These are phyloP conservation scores for Tenualosa ilisha DNA, from an alignment of 2,797 vertebrate species.

Conservation along the genomic window DNA sequence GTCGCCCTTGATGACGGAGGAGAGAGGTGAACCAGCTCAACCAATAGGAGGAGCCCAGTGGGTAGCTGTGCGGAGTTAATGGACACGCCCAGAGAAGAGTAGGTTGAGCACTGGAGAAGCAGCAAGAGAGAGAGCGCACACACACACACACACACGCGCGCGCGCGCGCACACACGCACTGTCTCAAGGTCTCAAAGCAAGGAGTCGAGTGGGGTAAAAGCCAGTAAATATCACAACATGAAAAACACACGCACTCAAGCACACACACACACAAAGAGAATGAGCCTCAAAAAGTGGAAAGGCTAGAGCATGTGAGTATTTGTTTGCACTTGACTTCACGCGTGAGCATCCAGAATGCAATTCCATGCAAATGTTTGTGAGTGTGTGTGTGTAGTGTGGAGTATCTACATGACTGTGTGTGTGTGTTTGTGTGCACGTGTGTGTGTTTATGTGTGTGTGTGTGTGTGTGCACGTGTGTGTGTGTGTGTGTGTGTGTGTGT, in stretches of 20 bases:
- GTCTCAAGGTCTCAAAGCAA: not conserved
- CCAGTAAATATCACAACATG: constrained; percentile 50
- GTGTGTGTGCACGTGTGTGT: not conserved
- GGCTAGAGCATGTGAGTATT: not conserved
- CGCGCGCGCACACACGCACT: not conserved
- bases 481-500: constrained; percentile 11
- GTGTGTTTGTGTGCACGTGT: constrained; percentile 17
- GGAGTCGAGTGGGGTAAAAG: not conserved
- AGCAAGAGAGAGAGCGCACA: not conserved
- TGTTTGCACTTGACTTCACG: not conserved
- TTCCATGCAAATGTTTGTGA: not conserved
- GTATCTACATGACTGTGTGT: not conserved
- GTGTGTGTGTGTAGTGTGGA: not conserved
- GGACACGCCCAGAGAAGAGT: not conserved
- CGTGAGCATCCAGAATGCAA: not conserved
- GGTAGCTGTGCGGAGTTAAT: not conserved
- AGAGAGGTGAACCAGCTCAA: not conserved
- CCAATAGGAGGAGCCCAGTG: not conserved
- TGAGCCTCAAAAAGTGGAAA: not conserved
- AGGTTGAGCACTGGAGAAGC: not conserved
- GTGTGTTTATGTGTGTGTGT: not conserved
- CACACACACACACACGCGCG: not conserved
- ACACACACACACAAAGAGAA: not conserved
- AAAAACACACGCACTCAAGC: not conserved
- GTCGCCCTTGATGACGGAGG: not conserved